Percentiles rank a stretch among this genome's conserved stretches.
Evolutionary conservation across 2,797 vertebrate species (phyloP).

Genomic region (Rhadinocentrus ornatus): DNA sequence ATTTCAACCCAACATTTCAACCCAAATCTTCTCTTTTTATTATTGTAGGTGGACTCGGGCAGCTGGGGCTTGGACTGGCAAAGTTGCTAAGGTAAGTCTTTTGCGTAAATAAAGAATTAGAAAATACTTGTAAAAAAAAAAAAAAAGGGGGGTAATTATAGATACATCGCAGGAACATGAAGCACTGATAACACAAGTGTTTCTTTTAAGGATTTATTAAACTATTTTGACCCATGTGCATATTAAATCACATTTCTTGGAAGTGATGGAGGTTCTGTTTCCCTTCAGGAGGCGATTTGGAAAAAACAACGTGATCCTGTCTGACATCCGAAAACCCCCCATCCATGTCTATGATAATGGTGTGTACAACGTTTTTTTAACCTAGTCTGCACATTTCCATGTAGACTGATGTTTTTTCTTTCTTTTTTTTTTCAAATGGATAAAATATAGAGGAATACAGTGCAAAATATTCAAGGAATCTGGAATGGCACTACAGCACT

Average conservation of each 20-base stretch:
- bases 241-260: background rate
- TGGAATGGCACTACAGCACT: too few relatives aligned
- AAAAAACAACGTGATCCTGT: conserved; percentile 91
- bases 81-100: conserved; percentile 85
- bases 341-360: conserved; percentile 86
- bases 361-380: conserved; percentile 68
- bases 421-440: too few relatives aligned
- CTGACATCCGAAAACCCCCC: conserved; percentile 91
- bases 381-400: background rate
- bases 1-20: background rate
- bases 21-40: background rate
- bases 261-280: background rate
- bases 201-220: background rate
- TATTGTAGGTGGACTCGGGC: conserved; percentile 88
- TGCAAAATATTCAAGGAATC: too few relatives aligned
- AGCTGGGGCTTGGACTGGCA: conserved; percentile 91
- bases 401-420: background rate
- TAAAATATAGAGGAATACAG: too few relatives aligned
- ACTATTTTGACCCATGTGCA: background rate
- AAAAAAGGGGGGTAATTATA: background rate
- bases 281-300: conserved; percentile 86
- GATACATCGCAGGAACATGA: background rate
- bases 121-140: too few relatives aligned
- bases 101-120: background rate
- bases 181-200: background rate